Evolutionary conservation across 1,140 invertebrate genomes (phyloP), one percentile per base, ranked within the genome.

Genomic region (Brachionus sp.): DNA sequence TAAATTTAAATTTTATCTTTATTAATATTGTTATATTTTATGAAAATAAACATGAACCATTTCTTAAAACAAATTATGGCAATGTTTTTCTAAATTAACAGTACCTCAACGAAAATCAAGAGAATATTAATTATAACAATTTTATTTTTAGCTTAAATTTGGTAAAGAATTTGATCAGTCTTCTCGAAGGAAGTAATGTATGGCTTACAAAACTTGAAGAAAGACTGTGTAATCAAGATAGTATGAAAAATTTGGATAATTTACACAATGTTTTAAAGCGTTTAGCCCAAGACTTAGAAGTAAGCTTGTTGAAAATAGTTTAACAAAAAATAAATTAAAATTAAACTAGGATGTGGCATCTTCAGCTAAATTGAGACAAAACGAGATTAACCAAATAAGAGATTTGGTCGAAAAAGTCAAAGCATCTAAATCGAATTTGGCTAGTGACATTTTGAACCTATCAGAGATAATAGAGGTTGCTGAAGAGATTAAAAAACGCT

Each of bases 401-500:
- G 70, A 75, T 46, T 75, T 75, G 70, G 46, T 16, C 5, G 70
- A 75, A 23, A 75, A 75, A 75, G 44, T 75, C 25, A 44, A 44
- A 33, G 39, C 70, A 13, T 75, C 37, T 23, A 75, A 75, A 23
- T 25, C 39, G 23, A 75, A 75, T 10, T 46, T 75, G 13, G 25
- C 37, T 5, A 75, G 19, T 75, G 70, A 75, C 16, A 75, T 75
- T 46, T 46, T 44, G 13, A 75, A 75, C n/a, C 33, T 75, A 33
- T 13, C 37, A 29, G 70, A 75, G 42, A 75, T 75, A 46, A 10
- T 75, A 25, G 70, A 75, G 2, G 19, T 75, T 75, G 70, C 70
- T 75, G 70, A 13, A 46, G 70, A 75, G 70, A 46, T 75, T 75
- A 75, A 75, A 46, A 75, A 75, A 75, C 70, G 70, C 44, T 75